Evolutionary conservation across 2,888 invertebrate genomes (phyloP).

Genomic region (Plebejus argus): DNA sequence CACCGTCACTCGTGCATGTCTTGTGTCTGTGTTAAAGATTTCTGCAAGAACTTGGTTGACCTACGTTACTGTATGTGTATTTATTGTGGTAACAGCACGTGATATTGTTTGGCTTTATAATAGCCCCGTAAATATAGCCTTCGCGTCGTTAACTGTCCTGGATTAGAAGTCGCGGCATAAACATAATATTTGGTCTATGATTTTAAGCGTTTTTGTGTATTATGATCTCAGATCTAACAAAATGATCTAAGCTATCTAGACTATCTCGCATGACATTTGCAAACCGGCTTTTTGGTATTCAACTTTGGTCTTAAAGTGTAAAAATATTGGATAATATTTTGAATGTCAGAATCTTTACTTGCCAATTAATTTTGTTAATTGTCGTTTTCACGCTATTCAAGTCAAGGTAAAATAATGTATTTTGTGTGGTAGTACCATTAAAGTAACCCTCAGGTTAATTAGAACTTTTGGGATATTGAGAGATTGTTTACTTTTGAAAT

Average conservation of each 20-base stretch:
- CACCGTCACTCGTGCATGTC: background rate
- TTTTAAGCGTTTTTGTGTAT: constrained; percentile 4
- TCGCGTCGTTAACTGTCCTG: constrained; percentile 31
- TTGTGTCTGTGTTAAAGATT: background rate
- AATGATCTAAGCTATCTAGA: background rate
- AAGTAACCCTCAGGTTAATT: background rate
- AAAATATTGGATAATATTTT: background rate
- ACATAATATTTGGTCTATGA: constrained; percentile 16
- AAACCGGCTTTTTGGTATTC: background rate
- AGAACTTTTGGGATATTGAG: background rate
- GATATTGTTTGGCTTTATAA: constrained; percentile 76
- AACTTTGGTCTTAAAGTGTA: background rate
- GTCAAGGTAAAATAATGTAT: background rate
- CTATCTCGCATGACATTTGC: background rate
- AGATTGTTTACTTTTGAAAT: no score
- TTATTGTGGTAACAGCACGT: constrained; percentile 56
- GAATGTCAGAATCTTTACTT: background rate
- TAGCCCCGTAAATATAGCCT: constrained; percentile 46
- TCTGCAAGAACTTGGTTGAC: background rate
- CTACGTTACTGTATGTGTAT: background rate
- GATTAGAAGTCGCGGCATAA: constrained; percentile 29
- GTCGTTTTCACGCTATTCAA: background rate
- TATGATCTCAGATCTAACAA: background rate
- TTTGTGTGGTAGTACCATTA: background rate
- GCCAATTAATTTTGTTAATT: background rate